Base-by-base conservation (phyloP, 1,140 invertebrate genomes). In the Saccostrea echinata region DNA sequence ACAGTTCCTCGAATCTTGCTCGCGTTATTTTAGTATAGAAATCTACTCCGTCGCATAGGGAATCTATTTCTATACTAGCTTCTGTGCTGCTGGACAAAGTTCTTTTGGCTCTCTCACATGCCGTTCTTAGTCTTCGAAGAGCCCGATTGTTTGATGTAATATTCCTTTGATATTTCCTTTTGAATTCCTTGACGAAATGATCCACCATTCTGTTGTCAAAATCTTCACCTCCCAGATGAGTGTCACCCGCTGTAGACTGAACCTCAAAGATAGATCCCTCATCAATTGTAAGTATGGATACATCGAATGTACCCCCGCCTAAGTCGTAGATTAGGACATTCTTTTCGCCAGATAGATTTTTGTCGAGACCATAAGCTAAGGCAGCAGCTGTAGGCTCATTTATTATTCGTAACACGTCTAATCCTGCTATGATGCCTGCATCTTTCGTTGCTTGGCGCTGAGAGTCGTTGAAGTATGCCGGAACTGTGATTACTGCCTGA, bases 1-100 rank as follows among this genome's bases (percentile, higher is more conserved):
- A 98, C 88, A 99, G 96, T 94, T 95, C 94, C 90, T 95, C 94
- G 89, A 95, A 95, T 87, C 94, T 96, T 80, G 98, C 98, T 91
- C 98, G 96, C 33, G 98, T 98, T 92, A 99, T 98, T 52, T 97
- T 98, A 0, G 98, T 98, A 95, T 99, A 99, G 96, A 99, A 99
- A 94, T 99, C 98, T 90, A 98, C 97, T 84, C 98, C 98, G 94
- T 99, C 98, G 92, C 97, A 98, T 57, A 99, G 95, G 1, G 98
- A 99, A 93, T 99, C 98, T 87, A 99, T 95, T 88, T 95, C 94
- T 80, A 95, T 92, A 86, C 91, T 93, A 24, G 98, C 98, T 95
- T 99, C 98, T 43, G 98, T 98, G 43, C 97, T 98, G 4, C 97
- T 98, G 0, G 98, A 99, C 6, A 99, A 96, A 2, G 98, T 99